A percentile compares a stretch with the other conserved stretches of the same genome.
These are phyloP conservation scores for Pleuronectes platessa DNA, from an alignment of 2,113 vertebrate genomes.

Conservation along the genomic window DNA sequence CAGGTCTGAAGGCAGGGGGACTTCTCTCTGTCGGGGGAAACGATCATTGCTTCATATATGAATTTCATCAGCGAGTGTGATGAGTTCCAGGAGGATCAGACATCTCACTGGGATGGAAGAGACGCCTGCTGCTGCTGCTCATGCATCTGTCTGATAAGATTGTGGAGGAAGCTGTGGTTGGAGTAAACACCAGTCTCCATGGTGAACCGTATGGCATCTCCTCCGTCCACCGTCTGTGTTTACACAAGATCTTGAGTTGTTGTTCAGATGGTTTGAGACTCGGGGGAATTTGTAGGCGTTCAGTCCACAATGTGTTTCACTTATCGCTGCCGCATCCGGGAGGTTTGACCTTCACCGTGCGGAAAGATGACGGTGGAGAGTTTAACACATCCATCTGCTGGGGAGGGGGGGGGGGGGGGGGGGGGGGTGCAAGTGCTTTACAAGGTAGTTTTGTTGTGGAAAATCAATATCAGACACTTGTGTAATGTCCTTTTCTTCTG, in stretches of 20 bases:
- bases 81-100: conserved; percentile 52
- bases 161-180: conserved; percentile 37
- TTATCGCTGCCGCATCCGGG: not conserved
- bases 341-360: not conserved
- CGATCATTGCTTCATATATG: conserved; percentile 32
- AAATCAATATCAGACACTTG: not conserved
- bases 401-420: no score
- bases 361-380: not conserved
- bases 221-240: conserved; percentile 17
- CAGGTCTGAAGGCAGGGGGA: not conserved
- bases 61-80: conserved; percentile 57
- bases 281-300: conserved; percentile 13
- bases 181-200: conserved; percentile 55
- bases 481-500: not conserved
- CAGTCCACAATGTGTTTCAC: not conserved
- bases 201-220: conserved; percentile 38
- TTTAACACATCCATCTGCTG: not conserved
- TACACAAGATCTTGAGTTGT: conserved; percentile 13
- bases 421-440: not conserved
- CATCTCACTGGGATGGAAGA: conserved; percentile 33
- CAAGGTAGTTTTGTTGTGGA: not conserved
- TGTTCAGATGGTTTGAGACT: conserved; percentile 30
- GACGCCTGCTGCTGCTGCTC: conserved; percentile 50
- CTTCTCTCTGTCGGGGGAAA: conserved; percentile 30
- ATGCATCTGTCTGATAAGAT: conserved; percentile 58